These are phyloP conservation scores for Creontiades dilutus DNA, from an alignment of 2,888 invertebrate genomes.

Conservation along the genomic window DNA sequence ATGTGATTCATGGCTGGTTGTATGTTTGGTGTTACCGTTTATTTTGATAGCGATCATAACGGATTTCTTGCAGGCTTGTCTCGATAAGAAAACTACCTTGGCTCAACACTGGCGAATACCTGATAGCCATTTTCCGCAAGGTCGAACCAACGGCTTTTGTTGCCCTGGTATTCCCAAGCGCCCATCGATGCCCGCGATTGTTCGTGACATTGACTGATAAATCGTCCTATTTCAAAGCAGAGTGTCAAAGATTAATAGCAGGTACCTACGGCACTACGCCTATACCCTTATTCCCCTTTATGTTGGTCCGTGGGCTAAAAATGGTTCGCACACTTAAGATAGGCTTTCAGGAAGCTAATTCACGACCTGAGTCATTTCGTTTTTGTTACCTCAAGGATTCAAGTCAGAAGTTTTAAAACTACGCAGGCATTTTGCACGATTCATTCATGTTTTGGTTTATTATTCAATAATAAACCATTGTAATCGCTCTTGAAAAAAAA, in stretches of 20 bases:
- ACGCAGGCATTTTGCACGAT: too few species aligned
- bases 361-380: background rate
- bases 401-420: background rate
- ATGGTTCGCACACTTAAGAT: constrained; percentile 18
- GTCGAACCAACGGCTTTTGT: constrained; percentile 38
- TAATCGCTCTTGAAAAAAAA: too few species aligned
- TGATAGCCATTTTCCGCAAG: constrained; percentile 20
- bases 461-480: too few species aligned
- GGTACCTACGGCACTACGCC: constrained; percentile 14
- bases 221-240: constrained; percentile 12
- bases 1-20: too few species aligned
- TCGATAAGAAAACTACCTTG: constrained; percentile 4
- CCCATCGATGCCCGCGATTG: constrained; percentile 46
- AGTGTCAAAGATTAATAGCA: constrained; percentile 37
- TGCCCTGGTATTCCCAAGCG: constrained; percentile 4
- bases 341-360: background rate
- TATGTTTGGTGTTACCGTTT: background rate
- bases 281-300: constrained; percentile 34
- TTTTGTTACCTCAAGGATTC: background rate
- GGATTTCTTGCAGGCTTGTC: background rate
- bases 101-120: background rate
- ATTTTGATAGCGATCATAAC: constrained; percentile 21
- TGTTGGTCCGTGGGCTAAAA: background rate
- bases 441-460: too few species aligned
- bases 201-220: constrained; percentile 64